phyloP scores from a whole-genome alignment of 2,888 invertebrate genomes.

The Caenorhabditis zanzibari region DNA sequence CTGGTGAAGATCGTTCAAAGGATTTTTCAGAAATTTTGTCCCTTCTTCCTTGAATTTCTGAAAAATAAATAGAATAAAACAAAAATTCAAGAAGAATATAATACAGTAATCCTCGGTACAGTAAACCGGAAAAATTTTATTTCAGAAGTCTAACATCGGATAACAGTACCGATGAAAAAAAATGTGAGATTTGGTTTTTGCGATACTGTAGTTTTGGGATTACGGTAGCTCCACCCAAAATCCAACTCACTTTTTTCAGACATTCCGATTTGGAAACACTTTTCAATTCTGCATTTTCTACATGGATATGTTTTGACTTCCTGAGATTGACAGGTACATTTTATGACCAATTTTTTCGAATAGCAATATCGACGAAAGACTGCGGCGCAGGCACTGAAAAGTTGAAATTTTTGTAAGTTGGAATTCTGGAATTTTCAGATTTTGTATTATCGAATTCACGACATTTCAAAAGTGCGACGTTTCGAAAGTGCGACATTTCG shows the following conservation, averaged over 20 bases:
- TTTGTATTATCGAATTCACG: too few species aligned
- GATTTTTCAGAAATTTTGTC: not conserved
- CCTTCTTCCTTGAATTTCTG: slow-evolving; percentile 4
- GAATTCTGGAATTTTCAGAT: too few species aligned
- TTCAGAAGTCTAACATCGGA: too few species aligned
- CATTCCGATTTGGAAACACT: not conserved
- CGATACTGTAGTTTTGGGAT: too few species aligned
- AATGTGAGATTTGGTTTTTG: too few species aligned
- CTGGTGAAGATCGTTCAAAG: not conserved
- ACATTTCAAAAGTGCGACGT: too few species aligned
- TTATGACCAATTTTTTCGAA: not conserved
- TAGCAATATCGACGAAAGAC: not conserved
- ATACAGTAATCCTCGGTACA: too few species aligned
- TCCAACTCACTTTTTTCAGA: not conserved
- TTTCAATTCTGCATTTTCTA: not conserved
- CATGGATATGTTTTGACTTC: not conserved
- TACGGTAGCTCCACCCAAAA: too few species aligned
- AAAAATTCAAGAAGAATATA: too few species aligned
- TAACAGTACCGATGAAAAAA: not conserved
- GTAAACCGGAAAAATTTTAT: too few species aligned
- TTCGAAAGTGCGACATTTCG: too few species aligned
- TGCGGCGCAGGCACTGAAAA: not conserved
- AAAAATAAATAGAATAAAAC: too few species aligned
- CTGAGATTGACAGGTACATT: not conserved
- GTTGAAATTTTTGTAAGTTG: not conserved